Percentiles rank a stretch among this genome's conserved stretches.
These are phyloP conservation scores for Habroteleia sp. DNA, from an alignment of 2,888 invertebrate species.

Conservation along the genomic window DNA sequence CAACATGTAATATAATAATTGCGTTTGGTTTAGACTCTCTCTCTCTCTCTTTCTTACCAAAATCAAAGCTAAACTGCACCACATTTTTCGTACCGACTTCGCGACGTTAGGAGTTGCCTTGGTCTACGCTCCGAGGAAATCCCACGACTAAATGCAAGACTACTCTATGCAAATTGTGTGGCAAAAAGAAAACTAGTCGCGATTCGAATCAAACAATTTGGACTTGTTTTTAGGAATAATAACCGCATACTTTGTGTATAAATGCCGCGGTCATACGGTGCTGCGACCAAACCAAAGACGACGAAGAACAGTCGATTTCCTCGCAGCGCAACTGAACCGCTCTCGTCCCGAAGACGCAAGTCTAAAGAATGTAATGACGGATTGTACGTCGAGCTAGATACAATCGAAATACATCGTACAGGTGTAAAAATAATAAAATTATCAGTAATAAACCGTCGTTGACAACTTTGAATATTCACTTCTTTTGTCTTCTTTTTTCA, in stretches of 20 bases:
- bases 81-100: constrained; percentile 70
- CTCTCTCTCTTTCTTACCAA: constrained; percentile 70
- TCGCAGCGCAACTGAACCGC: constrained; percentile 70
- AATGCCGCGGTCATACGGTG: constrained; percentile 19
- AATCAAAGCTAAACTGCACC: constrained; percentile 78
- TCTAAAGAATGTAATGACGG: constrained; percentile 72
- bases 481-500: constrained; percentile 61
- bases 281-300: no score
- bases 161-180: no score
- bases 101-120: constrained; percentile 65
- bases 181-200: background rate
- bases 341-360: constrained; percentile 69
- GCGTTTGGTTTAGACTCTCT: constrained; percentile 79
- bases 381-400: constrained; percentile 76
- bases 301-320: constrained; percentile 59
- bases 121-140: constrained; percentile 72
- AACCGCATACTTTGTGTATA: constrained; percentile 7
- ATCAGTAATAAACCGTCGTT: constrained; percentile 73
- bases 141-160: constrained; percentile 36
- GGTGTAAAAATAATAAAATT: constrained; percentile 80
- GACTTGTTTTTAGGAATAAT: no score
- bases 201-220: background rate
- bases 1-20: constrained; percentile 81
- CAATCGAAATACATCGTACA: constrained; percentile 73
- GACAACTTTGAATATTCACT: constrained; percentile 59